Evolutionary conservation across 2,888 invertebrate species (phyloP).

Genomic region (Drosophila dives): DNA sequence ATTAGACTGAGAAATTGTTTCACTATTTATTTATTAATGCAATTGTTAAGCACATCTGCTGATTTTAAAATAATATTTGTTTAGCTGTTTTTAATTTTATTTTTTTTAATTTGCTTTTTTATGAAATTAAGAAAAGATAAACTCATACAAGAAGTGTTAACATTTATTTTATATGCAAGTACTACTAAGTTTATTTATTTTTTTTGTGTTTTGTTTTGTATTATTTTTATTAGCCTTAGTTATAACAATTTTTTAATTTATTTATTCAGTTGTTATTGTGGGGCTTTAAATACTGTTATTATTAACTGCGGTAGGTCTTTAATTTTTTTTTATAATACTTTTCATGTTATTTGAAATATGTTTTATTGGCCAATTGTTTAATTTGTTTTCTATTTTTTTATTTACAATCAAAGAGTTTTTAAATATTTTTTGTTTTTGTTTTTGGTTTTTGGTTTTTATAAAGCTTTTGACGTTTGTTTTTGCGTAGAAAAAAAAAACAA

Average conservation of each 20-base stretch:
- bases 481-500: conserved; percentile 40
- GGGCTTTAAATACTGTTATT: conserved; percentile 50
- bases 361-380: conserved; percentile 62
- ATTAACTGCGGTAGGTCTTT: conserved; percentile 70
- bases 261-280: conserved; percentile 42
- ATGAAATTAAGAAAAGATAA: conserved; percentile 66
- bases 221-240: conserved; percentile 48
- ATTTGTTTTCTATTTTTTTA: conserved; percentile 43
- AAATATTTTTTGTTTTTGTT: conserved; percentile 29
- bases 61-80: conserved; percentile 35
- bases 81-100: conserved; percentile 26
- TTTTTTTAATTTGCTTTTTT: conserved; percentile 42
- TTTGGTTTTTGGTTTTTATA: conserved; percentile 34
- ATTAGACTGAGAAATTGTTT: conserved; percentile 58
- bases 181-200: conserved; percentile 52
- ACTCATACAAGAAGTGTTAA: conserved; percentile 63
- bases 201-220: conserved; percentile 19
- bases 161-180: conserved; percentile 60
- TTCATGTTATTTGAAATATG: conserved; percentile 36
- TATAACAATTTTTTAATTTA: conserved; percentile 43
- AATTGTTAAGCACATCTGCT: conserved; percentile 40
- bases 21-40: conserved; percentile 32
- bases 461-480: conserved; percentile 61
- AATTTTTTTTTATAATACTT: conserved; percentile 51
- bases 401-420: conserved; percentile 63